Evolutionary conservation across 2,888 invertebrate genomes (phyloP).

Genomic region (Drosophila yooni): DNA sequence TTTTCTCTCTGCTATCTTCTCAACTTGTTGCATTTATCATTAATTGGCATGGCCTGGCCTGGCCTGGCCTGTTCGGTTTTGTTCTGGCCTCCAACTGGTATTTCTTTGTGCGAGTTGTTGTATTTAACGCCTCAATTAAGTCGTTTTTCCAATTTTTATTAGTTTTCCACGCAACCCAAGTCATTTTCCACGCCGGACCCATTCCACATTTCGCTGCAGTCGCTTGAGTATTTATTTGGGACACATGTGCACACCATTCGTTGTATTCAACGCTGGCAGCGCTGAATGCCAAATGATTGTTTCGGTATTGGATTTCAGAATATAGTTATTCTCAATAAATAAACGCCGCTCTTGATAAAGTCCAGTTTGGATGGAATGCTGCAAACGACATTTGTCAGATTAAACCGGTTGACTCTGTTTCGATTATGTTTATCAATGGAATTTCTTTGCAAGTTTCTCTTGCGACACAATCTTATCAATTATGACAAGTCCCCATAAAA

Average conservation of each 20-base stretch:
- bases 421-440: conserved; percentile 33
- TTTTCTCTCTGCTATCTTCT: conserved; percentile 3
- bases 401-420: conserved; percentile 5
- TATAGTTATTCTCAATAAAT: conserved; percentile 29
- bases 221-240: neutral
- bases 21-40: conserved; percentile 49
- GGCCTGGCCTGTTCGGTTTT: neutral
- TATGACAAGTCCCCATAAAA: neutral
- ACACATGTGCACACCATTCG: conserved; percentile 57
- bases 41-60: conserved; percentile 41
- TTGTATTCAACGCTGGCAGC: conserved; percentile 1
- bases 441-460: conserved; percentile 13
- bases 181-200: conserved; percentile 29
- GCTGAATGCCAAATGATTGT: conserved; percentile 53
- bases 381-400: conserved; percentile 14
- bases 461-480: conserved; percentile 28
- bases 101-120: conserved; percentile 35
- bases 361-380: conserved; percentile 22
- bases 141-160: conserved; percentile 63
- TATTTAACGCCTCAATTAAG: conserved; percentile 73
- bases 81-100: conserved; percentile 15
- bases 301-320: conserved; percentile 14
- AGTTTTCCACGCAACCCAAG: conserved; percentile 55
- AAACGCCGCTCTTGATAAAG: conserved; percentile 39
- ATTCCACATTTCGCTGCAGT: conserved; percentile 18